Evolutionary conservation across 1,140 invertebrate species (phyloP).

Genomic region (Drosophila jambulina): DNA sequence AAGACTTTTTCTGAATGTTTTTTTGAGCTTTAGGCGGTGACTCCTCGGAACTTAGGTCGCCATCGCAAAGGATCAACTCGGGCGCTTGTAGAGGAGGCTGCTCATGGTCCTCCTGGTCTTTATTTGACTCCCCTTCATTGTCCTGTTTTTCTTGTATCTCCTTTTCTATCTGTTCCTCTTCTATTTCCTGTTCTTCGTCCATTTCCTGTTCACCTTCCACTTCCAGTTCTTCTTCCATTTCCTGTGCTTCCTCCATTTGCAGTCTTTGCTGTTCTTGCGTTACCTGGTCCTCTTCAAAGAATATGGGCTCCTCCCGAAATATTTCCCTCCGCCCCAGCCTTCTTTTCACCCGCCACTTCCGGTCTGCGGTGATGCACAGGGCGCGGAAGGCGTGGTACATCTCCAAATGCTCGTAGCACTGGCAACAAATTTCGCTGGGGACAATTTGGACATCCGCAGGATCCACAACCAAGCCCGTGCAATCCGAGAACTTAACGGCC

Average conservation of each 20-base stretch:
- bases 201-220: neutral
- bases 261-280: neutral
- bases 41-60: neutral
- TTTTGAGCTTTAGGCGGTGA: neutral
- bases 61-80: slow-evolving; percentile 23
- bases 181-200: neutral
- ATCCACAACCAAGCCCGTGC: slow-evolving; percentile 48
- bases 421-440: slow-evolving; percentile 56
- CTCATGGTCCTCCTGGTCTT: neutral
- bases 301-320: neutral
- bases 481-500: slow-evolving; percentile 58
- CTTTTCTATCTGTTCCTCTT: neutral
- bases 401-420: slow-evolving; percentile 56
- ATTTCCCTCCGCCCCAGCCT: neutral
- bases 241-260: neutral
- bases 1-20: neutral
- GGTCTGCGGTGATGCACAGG: slow-evolving; percentile 55
- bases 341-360: slow-evolving; percentile 35
- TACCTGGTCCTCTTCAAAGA: neutral
- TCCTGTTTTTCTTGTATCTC: neutral
- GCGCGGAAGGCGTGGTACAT: slow-evolving; percentile 63
- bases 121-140: neutral
- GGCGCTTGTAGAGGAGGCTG: neutral
- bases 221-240: neutral
- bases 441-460: slow-evolving; percentile 27